Evolutionary conservation across 2,113 vertebrate species (phyloP), one percentile per base, ranked within the genome.

Genomic region (Nannobrachium achirus): DNA sequence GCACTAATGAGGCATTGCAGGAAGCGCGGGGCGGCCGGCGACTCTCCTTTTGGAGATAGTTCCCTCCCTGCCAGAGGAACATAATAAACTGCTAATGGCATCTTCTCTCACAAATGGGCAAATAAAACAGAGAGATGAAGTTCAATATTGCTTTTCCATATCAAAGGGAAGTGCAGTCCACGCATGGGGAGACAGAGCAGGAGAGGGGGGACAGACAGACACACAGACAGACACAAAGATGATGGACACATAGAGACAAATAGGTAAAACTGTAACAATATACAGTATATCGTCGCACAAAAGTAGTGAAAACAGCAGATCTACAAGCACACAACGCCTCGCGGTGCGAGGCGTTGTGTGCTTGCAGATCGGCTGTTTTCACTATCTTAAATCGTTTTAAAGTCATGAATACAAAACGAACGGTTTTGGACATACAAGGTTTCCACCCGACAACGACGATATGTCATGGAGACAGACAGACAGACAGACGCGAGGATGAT

Each of bases 1-100:
- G 76, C 84, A 74, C 85, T 91, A 92, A 93, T 91, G 91, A 93
- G 88, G 73, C 79, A 66, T 87, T 76, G 88, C 86, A 86, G n/a
- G n/a, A 71, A 79, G 88, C 19, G 79, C 66, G 39, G 68, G 56
- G 3, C 71, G 19, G 64, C 62, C 49, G 18, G 63, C 50, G 53
- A 78, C 86, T 79, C 15, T 76, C 72, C 58, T 78, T 88, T 88
- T 86, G 78, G 85, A 82, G 81, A 83, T 69, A 40, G 58, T 72
- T 76, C 58, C 62, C 55, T 45, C 49, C 25, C 42, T 42, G 33
- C 81, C 75, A 74, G 69, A 82, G 75, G 75, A 79, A 76, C 62
- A 78, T 69, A 84, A 88, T 67, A 69, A 74, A 38, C 69, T 7
- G 66, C 81, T 88, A 87, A 89, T 86, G 86, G 86, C 75, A 76